These are phyloP conservation scores for Ptychochromis oligacanthus DNA, from an alignment of 2,113 vertebrate species.

Conservation along the genomic window DNA sequence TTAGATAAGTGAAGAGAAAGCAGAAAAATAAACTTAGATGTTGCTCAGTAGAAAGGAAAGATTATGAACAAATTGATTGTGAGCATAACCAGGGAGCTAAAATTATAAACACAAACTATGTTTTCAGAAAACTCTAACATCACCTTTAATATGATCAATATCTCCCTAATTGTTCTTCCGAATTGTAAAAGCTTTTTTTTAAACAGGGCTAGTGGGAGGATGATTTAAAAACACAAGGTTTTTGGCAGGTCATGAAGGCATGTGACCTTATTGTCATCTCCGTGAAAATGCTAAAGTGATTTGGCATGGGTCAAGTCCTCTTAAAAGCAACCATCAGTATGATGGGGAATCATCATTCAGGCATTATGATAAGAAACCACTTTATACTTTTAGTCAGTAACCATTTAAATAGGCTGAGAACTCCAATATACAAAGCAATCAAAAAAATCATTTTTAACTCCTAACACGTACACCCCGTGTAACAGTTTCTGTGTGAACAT, in stretches of 20 bases:
- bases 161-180: background rate
- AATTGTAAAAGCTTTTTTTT: conserved; percentile 19
- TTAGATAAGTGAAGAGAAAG: background rate
- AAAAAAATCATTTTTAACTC: conserved; percentile 16
- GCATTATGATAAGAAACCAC: background rate
- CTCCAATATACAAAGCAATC: background rate
- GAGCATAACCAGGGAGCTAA: background rate
- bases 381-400: background rate
- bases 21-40: background rate
- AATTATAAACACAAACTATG: background rate
- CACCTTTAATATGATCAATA: conserved; percentile 12
- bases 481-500: background rate
- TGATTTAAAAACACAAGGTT: background rate
- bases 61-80: background rate
- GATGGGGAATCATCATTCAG: background rate
- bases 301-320: background rate
- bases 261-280: background rate
- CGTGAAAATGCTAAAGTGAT: conserved; percentile 7
- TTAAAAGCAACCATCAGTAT: background rate
- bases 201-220: background rate
- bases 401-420: background rate
- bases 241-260: background rate
- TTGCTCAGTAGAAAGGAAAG: background rate
- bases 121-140: no score
- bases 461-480: background rate